These are phyloP conservation scores for Cosmopolites sordidus DNA, from an alignment of 2,888 invertebrate genomes.

Conservation along the genomic window DNA sequence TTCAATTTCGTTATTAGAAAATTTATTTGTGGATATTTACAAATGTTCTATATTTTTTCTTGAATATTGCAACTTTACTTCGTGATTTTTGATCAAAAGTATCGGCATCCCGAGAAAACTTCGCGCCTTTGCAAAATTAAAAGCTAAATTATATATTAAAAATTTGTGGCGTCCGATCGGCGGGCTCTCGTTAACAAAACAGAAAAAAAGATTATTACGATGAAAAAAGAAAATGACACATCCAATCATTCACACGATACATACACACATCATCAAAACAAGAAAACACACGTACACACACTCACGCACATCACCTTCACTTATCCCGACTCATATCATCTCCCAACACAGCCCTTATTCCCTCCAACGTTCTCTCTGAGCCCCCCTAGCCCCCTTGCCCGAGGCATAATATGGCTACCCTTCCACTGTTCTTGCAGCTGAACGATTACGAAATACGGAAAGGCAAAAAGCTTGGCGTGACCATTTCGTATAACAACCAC, in stretches of 20 bases:
- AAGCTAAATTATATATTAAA: slow-evolving; percentile 17
- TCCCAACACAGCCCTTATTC: slow-evolving; percentile 7
- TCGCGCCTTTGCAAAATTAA: slow-evolving; percentile 2
- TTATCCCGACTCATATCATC: neutral
- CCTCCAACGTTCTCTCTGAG: slow-evolving; percentile 15
- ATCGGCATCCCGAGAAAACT: too few species aligned
- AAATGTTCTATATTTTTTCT: too few species aligned
- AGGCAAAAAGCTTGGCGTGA: slow-evolving; percentile 99
- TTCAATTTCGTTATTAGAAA: too few species aligned
- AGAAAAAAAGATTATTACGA: too few species aligned
- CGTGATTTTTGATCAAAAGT: too few species aligned
- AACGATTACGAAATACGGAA: slow-evolving; percentile 99
- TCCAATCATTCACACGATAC: neutral
- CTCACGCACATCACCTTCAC: neutral
- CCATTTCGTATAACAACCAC: slow-evolving; percentile 99
- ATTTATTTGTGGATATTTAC: too few species aligned
- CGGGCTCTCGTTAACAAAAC: slow-evolving; percentile 51
- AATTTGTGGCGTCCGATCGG: slow-evolving; percentile 55
- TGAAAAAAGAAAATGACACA: too few species aligned
- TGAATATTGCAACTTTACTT: too few species aligned
- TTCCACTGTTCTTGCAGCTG: slow-evolving; percentile 93
- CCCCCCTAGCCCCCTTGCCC: slow-evolving; percentile 40
- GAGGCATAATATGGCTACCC: slow-evolving; percentile 62
- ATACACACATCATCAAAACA: neutral
- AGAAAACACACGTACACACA: slow-evolving; percentile 6